These are phyloP conservation scores for Casuarius casuarius DNA, from an alignment of 2,113 vertebrate genomes.

Conservation along the genomic window DNA sequence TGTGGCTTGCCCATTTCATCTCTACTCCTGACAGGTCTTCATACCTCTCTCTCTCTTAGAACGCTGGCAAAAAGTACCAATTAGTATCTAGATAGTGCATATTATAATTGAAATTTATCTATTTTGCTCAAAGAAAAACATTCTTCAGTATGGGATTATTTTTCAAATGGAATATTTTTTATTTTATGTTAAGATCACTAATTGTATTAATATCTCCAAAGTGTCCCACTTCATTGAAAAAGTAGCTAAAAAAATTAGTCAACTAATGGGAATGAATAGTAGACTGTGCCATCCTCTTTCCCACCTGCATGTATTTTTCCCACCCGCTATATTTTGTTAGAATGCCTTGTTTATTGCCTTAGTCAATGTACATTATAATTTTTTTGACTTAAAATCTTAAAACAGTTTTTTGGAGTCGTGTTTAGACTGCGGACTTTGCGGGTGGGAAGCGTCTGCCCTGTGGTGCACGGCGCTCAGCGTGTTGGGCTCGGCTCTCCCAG, in stretches of 20 bases:
- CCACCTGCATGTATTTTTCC: not conserved
- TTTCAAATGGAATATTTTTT: not conserved
- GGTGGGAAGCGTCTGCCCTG: not conserved
- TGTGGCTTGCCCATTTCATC: not conserved
- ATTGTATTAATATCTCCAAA: not conserved
- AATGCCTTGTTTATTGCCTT: not conserved
- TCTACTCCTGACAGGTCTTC: not conserved
- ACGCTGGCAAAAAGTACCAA: not conserved
- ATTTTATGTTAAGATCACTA: not conserved
- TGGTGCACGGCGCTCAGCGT: no score
- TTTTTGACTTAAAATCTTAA: not conserved
- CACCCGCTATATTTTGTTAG: not conserved
- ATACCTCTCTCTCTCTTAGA: not conserved
- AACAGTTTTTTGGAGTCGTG: not conserved
- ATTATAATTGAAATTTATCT: not conserved
- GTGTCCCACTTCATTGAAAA: not conserved
- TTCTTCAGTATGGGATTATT: not conserved
- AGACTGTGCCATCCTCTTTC: not conserved
- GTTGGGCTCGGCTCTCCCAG: not conserved
- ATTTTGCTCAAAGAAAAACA: not conserved
- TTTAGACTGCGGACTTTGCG: not conserved
- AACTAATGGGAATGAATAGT: not conserved
- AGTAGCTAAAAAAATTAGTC: not conserved
- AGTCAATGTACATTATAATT: not conserved
- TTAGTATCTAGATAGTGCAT: not conserved